Evolutionary conservation across 92 coral and sea anemone species (phyloP), one percentile per base, ranked within the genome.

Genomic region (Meandrina meandrites): DNA sequence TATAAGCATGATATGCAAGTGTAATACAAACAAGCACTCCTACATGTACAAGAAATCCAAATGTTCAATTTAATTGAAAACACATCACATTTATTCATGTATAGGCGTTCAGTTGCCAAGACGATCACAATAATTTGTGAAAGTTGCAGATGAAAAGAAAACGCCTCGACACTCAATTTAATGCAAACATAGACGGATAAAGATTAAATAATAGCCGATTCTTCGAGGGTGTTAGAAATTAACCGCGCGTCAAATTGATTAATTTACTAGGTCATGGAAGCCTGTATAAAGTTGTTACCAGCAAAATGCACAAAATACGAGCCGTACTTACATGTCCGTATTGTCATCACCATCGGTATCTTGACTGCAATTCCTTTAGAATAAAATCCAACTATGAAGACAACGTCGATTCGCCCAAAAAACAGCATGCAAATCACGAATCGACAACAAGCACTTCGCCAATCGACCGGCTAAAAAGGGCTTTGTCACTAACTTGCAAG

Each of bases 301-400:
- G 36, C 21, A 24, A 71, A 37, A 34, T 79, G 27, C 22, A 66
- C 27, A 56, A 42, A n/a, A 31, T 19, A 67, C 6, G 16, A 68
- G 57, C 30, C 14, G 17, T 75, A 88, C 91, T 88, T 84, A 88
- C 91, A 88, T 88, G 78, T 76, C 86, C 57, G 84, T 58, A 76
- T 53, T 79, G 21, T 88, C 87, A 68, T 84, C 73, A 48, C 75
- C 91, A 70, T 18, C 82, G 9, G 71, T n/a, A 22, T 88, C 88
- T 69, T 82, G 68, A 74, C 69, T 84, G 51, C 84, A 84, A 32
- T 83, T 83, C 80, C 91, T 88, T 70, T 42, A 69, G 40, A 53
- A 71, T 15, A 79, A 68, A 51, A 86, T 14, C 48, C 66, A 53
- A 79, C 67, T 42, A 51, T 35, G 19, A 76, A 56, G 31, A 68